Base-by-base conservation (phyloP, 2,113 vertebrate genomes). In the Orcinus orca region DNA sequence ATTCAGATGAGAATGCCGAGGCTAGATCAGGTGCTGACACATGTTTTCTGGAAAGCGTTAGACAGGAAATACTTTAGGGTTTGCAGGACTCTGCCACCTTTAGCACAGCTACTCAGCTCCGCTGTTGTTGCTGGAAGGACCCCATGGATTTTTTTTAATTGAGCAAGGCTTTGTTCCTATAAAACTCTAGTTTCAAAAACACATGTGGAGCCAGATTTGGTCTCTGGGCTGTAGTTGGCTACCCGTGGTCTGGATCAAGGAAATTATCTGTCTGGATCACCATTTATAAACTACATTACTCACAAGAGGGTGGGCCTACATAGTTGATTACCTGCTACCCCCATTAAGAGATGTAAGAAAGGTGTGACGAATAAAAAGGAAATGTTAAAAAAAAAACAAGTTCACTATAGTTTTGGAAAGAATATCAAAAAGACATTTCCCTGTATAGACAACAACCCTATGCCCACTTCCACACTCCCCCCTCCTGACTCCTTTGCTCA, bases 121-220 rank as follows among this genome's bases (percentile, higher is more conserved):
- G 18, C 11, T n/a, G 21, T 9, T 92, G 3, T 9, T 76, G 65
- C 25, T 55, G 9, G 33, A 84, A 90, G 77, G 36, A 5, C 83
- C 29, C 23, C 67, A 47, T 1, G 17, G 11, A 31, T 15, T 79
- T 14, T 55, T 53, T 79, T 50, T 79, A 79, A 25, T 18, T 3
- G 5, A 94, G 14, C 20, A 77, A 83, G 21, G 4, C 21, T 85
- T 70, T 80, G 8, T 44, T 26, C 14, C 33, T 73, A 31, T 71
- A 25, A 79, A 84, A 65, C 2, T 12, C 2, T 38, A 55, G 31
- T 80, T 44, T 10, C 9, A 71, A 70, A 83, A 62, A n/a, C 23
- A 47, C 0, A 1, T 1, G 0, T 15, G 26, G n/a, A 44, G 23
- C 33, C n/a, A 62, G 11, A 68, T 25, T 63, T 38, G 10, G 3